Conservation (phyloP, 2,113 vertebrate species). For the Rousettus leschenaultii region DNA sequence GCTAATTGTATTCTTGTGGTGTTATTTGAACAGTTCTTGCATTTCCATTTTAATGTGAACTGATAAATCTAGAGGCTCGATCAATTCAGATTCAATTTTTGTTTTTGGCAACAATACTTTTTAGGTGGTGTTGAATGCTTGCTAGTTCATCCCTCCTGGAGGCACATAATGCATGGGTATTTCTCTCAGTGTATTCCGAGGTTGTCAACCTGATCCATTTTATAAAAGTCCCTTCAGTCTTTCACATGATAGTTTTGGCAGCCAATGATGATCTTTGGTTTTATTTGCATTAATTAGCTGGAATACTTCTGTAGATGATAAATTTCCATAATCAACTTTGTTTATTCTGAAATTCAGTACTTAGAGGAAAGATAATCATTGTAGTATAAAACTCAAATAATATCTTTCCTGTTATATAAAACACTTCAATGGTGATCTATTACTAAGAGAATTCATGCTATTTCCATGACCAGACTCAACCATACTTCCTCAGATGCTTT, state of each 20-base stretch:
- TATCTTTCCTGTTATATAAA: neutral
- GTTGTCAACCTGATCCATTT: neutral
- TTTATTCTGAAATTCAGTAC: neutral
- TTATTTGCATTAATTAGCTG: neutral
- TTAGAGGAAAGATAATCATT: neutral
- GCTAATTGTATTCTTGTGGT: neutral
- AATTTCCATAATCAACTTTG: neutral
- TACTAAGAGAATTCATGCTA: neutral
- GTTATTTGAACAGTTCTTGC: neutral
- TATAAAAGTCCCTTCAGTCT: neutral
- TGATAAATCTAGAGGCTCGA: neutral
- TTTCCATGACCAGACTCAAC: neutral
- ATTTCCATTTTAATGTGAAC: neutral
- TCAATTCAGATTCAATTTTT: neutral
- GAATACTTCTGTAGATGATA: neutral
- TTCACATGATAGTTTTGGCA: neutral
- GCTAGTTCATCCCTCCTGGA: neutral
- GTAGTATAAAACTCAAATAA: neutral
- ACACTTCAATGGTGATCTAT: neutral
- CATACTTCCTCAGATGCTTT: neutral
- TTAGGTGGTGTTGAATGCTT: neutral
- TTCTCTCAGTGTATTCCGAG: neutral
- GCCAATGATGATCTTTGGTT: neutral
- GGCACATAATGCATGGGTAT: neutral
- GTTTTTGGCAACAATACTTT: neutral